Conservation (phyloP, 2,797 vertebrate genomes). For the Artibeus lituratus region DNA sequence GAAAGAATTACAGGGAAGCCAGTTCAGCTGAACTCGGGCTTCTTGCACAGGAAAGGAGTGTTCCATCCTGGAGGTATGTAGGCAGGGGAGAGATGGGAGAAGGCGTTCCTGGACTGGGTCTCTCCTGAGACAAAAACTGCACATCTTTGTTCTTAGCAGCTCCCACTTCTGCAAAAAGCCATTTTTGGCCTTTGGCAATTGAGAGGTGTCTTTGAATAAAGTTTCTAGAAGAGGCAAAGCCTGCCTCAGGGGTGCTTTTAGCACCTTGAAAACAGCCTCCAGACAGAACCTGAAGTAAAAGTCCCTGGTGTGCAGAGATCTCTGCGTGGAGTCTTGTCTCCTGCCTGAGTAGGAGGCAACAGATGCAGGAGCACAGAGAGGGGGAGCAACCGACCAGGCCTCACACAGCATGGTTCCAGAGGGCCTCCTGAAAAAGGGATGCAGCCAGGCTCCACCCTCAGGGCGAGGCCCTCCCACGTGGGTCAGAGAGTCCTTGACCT, state of each 20-base stretch:
- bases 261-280: neutral
- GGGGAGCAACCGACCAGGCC: rapidly evolving
- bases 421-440: neutral
- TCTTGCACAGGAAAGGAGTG: neutral
- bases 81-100: neutral
- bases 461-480: neutral
- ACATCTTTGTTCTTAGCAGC: neutral
- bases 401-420: neutral
- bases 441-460: neutral
- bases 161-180: neutral
- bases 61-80: neutral
- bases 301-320: neutral
- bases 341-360: neutral
- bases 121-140: neutral
- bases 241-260: neutral
- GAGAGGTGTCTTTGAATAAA: neutral
- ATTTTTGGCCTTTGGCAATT: neutral
- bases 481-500: neutral
- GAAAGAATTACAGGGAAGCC: neutral
- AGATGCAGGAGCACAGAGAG: neutral
- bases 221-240: neutral
- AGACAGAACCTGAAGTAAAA: neutral
- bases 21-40: neutral
- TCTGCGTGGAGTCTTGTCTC: neutral
- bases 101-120: neutral